Base-by-base conservation (phyloP, 2,113 vertebrate genomes). In the Anas platyrhynchos region DNA sequence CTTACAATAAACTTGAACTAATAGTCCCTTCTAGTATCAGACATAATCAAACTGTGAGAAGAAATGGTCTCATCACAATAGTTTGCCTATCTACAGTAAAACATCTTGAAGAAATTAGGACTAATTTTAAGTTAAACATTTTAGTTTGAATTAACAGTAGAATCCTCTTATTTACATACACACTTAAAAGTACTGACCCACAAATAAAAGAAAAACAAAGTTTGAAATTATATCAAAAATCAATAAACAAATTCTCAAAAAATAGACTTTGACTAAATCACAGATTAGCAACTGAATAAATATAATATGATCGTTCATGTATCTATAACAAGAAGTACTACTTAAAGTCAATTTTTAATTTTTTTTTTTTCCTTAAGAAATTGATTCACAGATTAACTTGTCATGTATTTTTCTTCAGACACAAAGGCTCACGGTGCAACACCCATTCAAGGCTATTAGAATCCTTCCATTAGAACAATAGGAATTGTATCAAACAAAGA, bases 381-480 rank as follows among this genome's bases (percentile, higher is more conserved):
- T 17, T 81, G 29, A 38, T 88, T 94, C 74, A 38, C 11, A 65
- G 61, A 83, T 85, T 43, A 96, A 78, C 11, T 56, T 77, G 20
- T 83, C 25, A 13, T 56, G 12, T 66, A 36, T 75, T 89, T 79
- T 87, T 82, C 8, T 92, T 75, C 61, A 92, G 78, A 76, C n/a
- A 91, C 36, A 79, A 27, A 86, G 38, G 32, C 38, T 71, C 38
- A 76, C 55, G 84, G 69, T 66, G 59, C 72, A 89, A 26, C 36
- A 65, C 38, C 29, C 29, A 68, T 4, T 77, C 52, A 90, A 83
- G 44, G 41, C 32, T 86, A 78, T 86, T 63, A 91, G 46, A 91
- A 94, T 83, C 32, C 34, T 81, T 90, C 79, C 23, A 79, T 89
- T 93, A 78, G 59, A 95, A 88, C 75, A 93, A 91, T 65, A 81